phyloP scores from a whole-genome alignment of 2,113 vertebrate genomes.

The Piprites chloris region DNA sequence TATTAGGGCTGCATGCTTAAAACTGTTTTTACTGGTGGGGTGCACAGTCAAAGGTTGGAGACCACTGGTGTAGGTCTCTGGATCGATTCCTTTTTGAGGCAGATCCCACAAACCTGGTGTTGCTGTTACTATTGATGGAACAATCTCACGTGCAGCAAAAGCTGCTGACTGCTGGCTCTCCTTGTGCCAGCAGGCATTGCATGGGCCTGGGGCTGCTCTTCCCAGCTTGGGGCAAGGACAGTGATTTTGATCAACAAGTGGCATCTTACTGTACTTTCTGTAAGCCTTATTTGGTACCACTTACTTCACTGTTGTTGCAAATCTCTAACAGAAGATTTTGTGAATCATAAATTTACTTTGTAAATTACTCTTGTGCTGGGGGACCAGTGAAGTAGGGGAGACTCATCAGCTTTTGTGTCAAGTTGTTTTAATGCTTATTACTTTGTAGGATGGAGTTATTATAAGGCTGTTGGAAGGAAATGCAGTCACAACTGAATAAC shows the following conservation, averaged over 20 bases:
- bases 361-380: background rate
- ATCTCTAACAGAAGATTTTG: background rate
- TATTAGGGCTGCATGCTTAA: background rate
- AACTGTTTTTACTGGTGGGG: background rate
- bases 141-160: background rate
- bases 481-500: background rate
- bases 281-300: background rate
- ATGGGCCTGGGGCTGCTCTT: background rate
- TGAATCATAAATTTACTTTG: background rate
- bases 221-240: background rate
- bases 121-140: background rate
- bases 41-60: background rate
- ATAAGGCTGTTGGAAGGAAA: background rate
- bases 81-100: background rate
- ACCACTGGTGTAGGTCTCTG: background rate
- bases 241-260: background rate
- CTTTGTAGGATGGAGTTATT: background rate
- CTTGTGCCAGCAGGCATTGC: background rate
- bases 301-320: background rate
- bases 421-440: background rate
- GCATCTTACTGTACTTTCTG: background rate
- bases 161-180: background rate
- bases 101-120: background rate
- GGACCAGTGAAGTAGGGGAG: background rate
- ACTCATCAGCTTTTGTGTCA: background rate